Percentiles rank a stretch among this genome's conserved stretches.
Evolutionary conservation across 1,140 invertebrate genomes (phyloP).

Genomic region (Rhopalosiphum maidis): DNA sequence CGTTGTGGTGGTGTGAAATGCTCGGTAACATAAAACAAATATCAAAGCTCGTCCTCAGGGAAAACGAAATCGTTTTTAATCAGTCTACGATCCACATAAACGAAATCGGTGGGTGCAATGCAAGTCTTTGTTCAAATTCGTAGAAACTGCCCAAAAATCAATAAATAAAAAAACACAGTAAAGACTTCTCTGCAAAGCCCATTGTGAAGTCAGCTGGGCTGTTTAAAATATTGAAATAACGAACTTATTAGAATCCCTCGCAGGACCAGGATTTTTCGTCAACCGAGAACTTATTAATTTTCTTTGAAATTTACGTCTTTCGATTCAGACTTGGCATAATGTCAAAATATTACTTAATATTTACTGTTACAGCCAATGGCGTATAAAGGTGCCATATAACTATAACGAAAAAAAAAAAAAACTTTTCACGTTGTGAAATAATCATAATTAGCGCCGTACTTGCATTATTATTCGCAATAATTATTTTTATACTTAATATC

Average conservation of each 20-base stretch:
- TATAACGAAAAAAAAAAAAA: neutral
- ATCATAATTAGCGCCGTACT: neutral
- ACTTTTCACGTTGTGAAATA: neutral
- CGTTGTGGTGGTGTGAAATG: neutral
- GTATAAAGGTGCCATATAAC: neutral
- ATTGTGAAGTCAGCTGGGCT: no score
- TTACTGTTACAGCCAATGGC: neutral
- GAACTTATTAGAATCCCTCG: neutral
- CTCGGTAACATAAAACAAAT: neutral
- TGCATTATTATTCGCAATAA: neutral
- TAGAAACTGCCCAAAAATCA: neutral
- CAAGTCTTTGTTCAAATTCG: neutral
- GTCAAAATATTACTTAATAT: neutral
- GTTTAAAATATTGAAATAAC: neutral
- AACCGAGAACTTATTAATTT: slow-evolving; percentile 1
- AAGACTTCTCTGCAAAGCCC: neutral
- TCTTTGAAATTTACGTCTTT: neutral
- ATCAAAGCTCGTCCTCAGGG: neutral
- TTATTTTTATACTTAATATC: neutral
- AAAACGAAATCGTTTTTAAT: neutral
- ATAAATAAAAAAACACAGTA: neutral
- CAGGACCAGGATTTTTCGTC: neutral
- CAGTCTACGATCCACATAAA: neutral
- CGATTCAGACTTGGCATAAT: neutral
- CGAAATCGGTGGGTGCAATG: neutral